Base-by-base conservation (phyloP, 2,797 vertebrate genomes). In the Heteromormyrus szaboi region DNA sequence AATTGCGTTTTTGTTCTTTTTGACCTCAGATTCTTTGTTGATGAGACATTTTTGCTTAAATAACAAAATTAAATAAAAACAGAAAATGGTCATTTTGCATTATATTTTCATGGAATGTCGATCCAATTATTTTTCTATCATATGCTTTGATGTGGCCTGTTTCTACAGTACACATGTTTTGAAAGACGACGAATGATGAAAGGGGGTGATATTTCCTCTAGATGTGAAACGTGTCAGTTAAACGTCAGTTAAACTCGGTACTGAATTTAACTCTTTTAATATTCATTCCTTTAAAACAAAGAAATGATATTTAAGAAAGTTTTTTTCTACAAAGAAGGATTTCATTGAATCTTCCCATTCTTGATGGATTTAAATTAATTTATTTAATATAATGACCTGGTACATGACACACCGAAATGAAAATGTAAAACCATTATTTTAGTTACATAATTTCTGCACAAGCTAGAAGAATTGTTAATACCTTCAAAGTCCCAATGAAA, bases 401-500 rank as follows among this genome's bases (percentile, higher is more conserved):
- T 86, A 53, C 84, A 85, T 33, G 83, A 88, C 86, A 91, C 22
- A 54, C 76, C 56, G 50, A 37, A 88, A 88, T 88, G 85, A 62
- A 90, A 89, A 91, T 89, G 53, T 33, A 89, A 89, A 89, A 68
- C 44, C 88, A 91, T 93, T 89, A 17, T 89, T 90, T 92, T 88
- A 90, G 89, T 91, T 87, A 87, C 90, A 88, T 91, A 88, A 90
- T 90, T 90, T 87, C 79, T 85, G 93, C 85, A 91, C 91, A 90
- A 94, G 92, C 91, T 91, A 90, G 76, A 92, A 50, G 83, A 89
- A 91, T 91, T 53, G 90, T 91, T 91, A 92, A 91, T 90, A 90
- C 90, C 90, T 85, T 89, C 72, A 92, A 91, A 90, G 90, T 88
- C 90, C 91, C 86, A 84, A 91, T 91, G 90, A 89, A 86, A 88